Evolutionary conservation across 1,140 invertebrate genomes (phyloP).

Genomic region (Oppia nitens): DNA sequence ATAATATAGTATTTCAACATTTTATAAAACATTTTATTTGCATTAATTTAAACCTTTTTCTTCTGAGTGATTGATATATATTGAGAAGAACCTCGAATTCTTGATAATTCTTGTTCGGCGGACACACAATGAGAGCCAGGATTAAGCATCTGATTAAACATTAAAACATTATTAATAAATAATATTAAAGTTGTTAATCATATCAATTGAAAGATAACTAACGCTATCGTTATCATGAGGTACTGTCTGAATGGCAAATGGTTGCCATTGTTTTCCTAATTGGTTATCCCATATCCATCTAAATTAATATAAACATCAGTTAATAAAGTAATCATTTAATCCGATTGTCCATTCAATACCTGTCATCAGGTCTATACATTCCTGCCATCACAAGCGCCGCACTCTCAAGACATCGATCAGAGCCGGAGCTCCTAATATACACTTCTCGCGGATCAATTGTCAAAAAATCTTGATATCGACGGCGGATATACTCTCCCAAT

Average conservation of each 20-base stretch:
- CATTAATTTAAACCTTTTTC: constrained; percentile 3
- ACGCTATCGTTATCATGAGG: constrained; percentile 10
- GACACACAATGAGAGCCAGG: constrained; percentile 4
- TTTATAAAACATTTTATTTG: background rate
- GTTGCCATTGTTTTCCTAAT: constrained; percentile 13
- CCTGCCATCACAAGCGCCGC: constrained; percentile 9
- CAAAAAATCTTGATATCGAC: constrained; percentile 12
- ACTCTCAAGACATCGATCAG: constrained; percentile 15
- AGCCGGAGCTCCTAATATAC: constrained; percentile 12
- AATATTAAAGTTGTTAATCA: background rate
- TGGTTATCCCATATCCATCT: constrained; percentile 16
- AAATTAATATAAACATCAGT: background rate
- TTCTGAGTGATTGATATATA: background rate
- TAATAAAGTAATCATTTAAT: background rate
- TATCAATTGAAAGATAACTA: background rate
- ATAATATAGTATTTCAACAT: background rate
- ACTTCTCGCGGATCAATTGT: background rate
- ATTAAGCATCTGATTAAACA: constrained; percentile 2
- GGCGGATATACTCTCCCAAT: constrained; percentile 13
- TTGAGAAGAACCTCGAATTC: background rate
- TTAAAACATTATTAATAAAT: background rate
- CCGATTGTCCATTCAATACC: background rate
- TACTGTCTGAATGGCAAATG: constrained; percentile 14
- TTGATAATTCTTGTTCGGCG: constrained; percentile 1
- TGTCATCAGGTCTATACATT: constrained; percentile 9